phyloP scores from a whole-genome alignment of 2,888 invertebrate species.

The Vanessa cardui region DNA sequence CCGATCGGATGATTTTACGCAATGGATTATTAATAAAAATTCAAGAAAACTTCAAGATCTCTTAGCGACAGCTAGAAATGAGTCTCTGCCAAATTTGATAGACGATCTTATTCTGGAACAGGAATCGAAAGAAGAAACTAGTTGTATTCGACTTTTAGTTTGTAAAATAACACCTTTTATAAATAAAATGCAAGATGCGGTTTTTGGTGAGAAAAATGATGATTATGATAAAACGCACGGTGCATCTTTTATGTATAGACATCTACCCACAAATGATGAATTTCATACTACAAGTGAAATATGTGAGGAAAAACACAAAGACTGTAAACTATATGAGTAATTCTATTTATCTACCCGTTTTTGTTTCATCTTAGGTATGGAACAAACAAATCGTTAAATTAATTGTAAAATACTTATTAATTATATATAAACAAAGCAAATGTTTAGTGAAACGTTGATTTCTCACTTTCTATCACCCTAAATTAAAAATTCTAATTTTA shows the following conservation, averaged over 20 bases:
- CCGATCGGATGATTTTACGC: constrained; percentile 61
- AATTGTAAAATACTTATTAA: too few relatives aligned
- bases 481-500: too few relatives aligned
- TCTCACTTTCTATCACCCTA: too few relatives aligned
- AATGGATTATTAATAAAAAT: constrained; percentile 85
- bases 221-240: constrained; percentile 56
- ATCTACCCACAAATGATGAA: constrained; percentile 84
- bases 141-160: constrained; percentile 87
- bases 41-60: constrained; percentile 81
- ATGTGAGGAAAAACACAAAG: constrained; percentile 84
- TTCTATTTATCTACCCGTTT: constrained; percentile 11
- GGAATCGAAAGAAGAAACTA: constrained; percentile 82
- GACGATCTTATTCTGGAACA: constrained; percentile 81
- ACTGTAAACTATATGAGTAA: constrained; percentile 70
- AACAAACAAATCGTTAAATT: too few relatives aligned
- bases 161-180: constrained; percentile 91
- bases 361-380: background rate
- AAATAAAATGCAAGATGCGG: constrained; percentile 88
- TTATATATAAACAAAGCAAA: too few relatives aligned
- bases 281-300: constrained; percentile 82
- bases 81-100: constrained; percentile 84
- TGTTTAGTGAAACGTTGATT: too few relatives aligned
- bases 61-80: constrained; percentile 83
- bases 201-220: constrained; percentile 69
- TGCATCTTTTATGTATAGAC: constrained; percentile 79